A percentile compares a stretch with the other conserved stretches of the same genome.
phyloP scores from a whole-genome alignment of 1,140 invertebrate species.

The Lasioglossum baleicum region DNA sequence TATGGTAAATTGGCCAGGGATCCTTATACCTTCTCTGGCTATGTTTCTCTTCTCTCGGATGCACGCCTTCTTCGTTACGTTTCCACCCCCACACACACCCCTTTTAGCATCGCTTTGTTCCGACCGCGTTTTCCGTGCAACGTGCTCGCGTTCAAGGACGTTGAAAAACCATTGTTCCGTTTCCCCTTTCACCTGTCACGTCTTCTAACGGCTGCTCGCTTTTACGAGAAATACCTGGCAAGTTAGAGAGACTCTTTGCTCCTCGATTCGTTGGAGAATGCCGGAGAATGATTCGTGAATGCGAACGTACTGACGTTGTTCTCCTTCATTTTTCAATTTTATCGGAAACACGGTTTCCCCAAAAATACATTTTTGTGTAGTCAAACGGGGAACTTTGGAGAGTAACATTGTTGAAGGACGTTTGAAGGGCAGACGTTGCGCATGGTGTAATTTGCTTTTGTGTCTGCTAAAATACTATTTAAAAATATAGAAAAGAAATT shows the following conservation, averaged over 20 bases:
- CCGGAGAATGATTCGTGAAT: too few relatives aligned
- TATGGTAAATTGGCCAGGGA: slow-evolving; percentile 67
- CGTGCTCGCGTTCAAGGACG: background rate
- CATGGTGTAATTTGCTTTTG: too few relatives aligned
- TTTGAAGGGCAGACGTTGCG: too few relatives aligned
- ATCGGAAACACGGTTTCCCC: too few relatives aligned
- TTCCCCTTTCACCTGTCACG: background rate
- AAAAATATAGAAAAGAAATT: too few relatives aligned
- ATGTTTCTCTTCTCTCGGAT: slow-evolving; percentile 29
- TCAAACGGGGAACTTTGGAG: too few relatives aligned
- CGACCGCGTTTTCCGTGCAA: slow-evolving; percentile 17
- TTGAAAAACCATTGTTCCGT: background rate
- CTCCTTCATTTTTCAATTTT: too few relatives aligned
- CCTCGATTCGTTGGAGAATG: background rate
- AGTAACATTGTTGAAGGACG: too few relatives aligned
- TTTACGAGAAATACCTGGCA: background rate
- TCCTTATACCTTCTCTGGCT: slow-evolving; percentile 45
- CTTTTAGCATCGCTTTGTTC: slow-evolving; percentile 12
- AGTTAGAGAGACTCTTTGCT: background rate
- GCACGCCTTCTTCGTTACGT: background rate
- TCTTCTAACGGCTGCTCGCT: background rate
- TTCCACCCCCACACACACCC: background rate
- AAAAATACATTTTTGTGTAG: too few relatives aligned
- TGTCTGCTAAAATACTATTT: too few relatives aligned
- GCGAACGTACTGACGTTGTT: too few relatives aligned